A percentile compares a stretch with the other conserved stretches of the same genome.
phyloP scores from a whole-genome alignment of 2,113 vertebrate species.

The Plotosus lineatus region DNA sequence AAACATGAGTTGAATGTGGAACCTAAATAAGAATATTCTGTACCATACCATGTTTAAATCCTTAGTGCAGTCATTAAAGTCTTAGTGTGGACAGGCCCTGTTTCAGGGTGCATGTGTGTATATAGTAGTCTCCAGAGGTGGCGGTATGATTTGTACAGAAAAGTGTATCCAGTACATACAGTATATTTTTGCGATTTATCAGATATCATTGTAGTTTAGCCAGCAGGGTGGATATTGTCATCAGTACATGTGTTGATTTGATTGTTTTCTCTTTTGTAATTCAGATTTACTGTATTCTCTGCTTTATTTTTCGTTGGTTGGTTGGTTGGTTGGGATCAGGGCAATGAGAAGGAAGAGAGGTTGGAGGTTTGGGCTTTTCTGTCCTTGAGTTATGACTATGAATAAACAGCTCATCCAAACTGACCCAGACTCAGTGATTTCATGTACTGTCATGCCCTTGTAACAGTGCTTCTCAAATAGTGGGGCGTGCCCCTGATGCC shows the following conservation, averaged over 20 bases:
- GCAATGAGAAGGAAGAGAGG: constrained; percentile 41
- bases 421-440: constrained; percentile 16
- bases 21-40: not conserved
- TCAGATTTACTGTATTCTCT: constrained; percentile 68
- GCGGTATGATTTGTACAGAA: constrained; percentile 85
- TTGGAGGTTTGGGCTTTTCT: constrained; percentile 63
- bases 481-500: no score
- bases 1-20: not conserved
- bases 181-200: constrained; percentile 73
- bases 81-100: constrained; percentile 34
- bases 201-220: constrained; percentile 68
- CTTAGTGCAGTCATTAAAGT: constrained; percentile 19
- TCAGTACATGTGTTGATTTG: constrained; percentile 54
- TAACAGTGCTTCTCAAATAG: no score
- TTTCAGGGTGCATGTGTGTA: constrained; percentile 59
- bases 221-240: constrained; percentile 62
- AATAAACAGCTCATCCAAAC: constrained; percentile 65
- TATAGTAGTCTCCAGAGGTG: constrained; percentile 75
- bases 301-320: constrained; percentile 6
- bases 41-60: constrained; percentile 18
- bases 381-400: constrained; percentile 74
- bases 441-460: not conserved
- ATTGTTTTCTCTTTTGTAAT: constrained; percentile 74
- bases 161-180: constrained; percentile 68
- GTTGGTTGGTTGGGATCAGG: constrained; percentile 35